Conservation (phyloP, 2,113 vertebrate species). For the Crotalus tigris region DNA sequence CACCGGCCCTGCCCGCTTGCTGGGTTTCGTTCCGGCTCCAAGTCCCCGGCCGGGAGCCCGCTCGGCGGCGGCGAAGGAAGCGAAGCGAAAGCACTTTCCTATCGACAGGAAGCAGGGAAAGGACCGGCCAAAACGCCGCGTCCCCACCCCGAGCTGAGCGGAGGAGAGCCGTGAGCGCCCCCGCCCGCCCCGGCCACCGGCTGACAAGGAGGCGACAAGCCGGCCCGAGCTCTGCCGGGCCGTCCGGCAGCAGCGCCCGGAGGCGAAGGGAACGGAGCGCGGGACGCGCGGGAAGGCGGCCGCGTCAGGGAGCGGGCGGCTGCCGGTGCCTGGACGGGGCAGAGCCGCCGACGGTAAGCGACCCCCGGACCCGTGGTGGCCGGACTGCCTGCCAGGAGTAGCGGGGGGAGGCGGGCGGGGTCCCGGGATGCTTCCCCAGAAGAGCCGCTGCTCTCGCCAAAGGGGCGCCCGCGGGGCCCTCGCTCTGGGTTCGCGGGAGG, state of each 20-base stretch:
- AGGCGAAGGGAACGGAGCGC: not conserved
- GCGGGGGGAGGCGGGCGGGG: not conserved
- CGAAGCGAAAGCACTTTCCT: not conserved
- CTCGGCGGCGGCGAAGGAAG: not conserved
- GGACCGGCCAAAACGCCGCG: not conserved
- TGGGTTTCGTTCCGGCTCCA: not conserved
- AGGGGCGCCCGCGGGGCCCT: not conserved
- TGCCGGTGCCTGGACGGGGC: not conserved
- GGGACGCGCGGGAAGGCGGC: not conserved
- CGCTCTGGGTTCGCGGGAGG: not conserved
- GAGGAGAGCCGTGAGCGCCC: not conserved
- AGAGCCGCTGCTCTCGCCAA: not conserved
- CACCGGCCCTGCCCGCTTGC: not conserved
- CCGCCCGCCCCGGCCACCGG: not conserved
- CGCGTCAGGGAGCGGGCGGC: no score
- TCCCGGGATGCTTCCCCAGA: not conserved
- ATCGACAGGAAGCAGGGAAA: not conserved
- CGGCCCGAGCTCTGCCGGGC: no score
- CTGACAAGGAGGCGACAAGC: not conserved
- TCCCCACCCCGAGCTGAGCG: not conserved
- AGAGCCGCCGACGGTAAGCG: not conserved
- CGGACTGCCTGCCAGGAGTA: not conserved
- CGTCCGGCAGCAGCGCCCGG: not conserved
- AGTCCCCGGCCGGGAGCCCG: no score
- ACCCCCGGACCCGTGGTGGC: not conserved